Evolutionary conservation across 2,113 vertebrate species (phyloP), one percentile per base, ranked within the genome.

Genomic region (Nanorana parkeri): DNA sequence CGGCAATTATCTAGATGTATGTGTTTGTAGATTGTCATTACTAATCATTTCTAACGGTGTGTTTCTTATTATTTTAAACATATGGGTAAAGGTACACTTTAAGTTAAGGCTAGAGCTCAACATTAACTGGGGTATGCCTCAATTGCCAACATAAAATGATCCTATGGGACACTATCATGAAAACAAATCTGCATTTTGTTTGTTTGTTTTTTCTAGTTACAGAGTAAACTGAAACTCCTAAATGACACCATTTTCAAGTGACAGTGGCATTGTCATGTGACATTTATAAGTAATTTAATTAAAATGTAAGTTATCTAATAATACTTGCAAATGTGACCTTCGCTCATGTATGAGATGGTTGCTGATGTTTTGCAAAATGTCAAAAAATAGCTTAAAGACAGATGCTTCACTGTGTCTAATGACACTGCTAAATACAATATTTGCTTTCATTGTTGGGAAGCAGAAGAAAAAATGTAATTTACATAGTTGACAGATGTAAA

Each of bases 251-350:
- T 89, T 87, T 87, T 78, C 20, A 75, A 82, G 80, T 85, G 83
- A 86, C 86, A 91, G 80, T 83, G 76, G 81, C 72, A 89, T 89
- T 85, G 84, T 64, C 83, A 90, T 87, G 86, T 93, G 91, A 92
- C 92, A 94, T 96, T 95, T 94, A 88, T 91, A 88, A 92, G 84
- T 80, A 88, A 86, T 81, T 87, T 92, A 92, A 94, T 94, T 94
- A 92, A 93, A 92, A 91, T 86, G 69, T 90, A 87, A 61, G 80
- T 80, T 80, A 52, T 88, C 85, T 89, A 87, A 93, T 93, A 94
- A 91, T 90, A 94, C 90, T 94, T 94, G 92, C 92, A 93, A 93
- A 94, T 94, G 88, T 95, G 93, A 95, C 93, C 91, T 95, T 95
- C 90, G 87, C 88, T 89, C 90, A 86, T 90, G 32, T 91, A 84